Evolutionary conservation across 2,888 invertebrate species (phyloP).

Genomic region (Xestia sexstrigata): DNA sequence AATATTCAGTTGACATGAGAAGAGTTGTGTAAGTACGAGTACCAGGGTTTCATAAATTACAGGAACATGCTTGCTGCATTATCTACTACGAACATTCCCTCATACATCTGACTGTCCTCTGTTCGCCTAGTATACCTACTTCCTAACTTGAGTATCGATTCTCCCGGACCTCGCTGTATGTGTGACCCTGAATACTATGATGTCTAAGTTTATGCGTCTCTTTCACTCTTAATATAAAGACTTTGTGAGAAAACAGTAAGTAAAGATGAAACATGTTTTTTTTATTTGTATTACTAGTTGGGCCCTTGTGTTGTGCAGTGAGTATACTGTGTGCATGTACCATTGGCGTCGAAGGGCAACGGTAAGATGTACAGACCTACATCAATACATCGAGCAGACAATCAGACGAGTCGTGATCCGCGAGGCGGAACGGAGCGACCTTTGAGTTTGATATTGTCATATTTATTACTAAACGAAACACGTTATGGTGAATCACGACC

Average conservation of each 20-base stretch:
- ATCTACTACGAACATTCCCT: not conserved
- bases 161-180: conserved; percentile 9
- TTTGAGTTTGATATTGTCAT: conserved; percentile 13
- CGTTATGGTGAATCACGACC: conserved; percentile 2
- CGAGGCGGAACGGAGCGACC: conserved; percentile 32
- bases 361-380: conserved; percentile 5
- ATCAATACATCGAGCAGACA: conserved; percentile 9
- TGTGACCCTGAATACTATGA: conserved; percentile 20
- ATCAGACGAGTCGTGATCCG: conserved; percentile 1
- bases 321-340: not conserved
- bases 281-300: not conserved
- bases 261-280: not conserved
- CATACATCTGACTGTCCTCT: not conserved
- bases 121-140: conserved; percentile 18
- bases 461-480: not conserved
- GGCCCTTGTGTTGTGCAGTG: not conserved
- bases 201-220: not conserved
- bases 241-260: conserved; percentile 7
- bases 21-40: not conserved
- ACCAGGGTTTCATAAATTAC: conserved; percentile 1
- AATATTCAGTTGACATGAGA: conserved; percentile 15
- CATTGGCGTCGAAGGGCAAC: conserved; percentile 37
- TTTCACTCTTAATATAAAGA: not conserved
- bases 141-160: conserved; percentile 34
- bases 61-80: not conserved